A percentile compares a stretch with the other conserved stretches of the same genome.
Evolutionary conservation across 2,888 invertebrate genomes (phyloP).

Genomic region (Colletes collaris): DNA sequence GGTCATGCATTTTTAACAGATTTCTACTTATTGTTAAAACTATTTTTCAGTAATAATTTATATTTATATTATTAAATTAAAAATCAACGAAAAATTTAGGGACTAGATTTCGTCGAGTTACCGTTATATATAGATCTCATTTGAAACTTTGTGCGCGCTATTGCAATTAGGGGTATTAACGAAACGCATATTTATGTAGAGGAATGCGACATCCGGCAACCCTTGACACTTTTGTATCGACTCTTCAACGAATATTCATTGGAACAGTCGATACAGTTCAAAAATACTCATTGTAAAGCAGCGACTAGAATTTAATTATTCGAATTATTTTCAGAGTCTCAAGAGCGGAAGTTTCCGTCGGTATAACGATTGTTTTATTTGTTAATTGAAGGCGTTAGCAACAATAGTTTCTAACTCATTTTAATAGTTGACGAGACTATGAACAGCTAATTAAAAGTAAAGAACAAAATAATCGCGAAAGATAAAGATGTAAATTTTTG

Average conservation of each 20-base stretch:
- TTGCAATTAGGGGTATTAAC: conserved; percentile 13
- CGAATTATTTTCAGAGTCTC: background rate
- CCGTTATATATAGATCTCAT: background rate
- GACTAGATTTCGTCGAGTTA: background rate
- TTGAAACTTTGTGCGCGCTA: background rate
- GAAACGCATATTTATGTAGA: conserved; percentile 53
- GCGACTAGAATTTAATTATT: conserved; percentile 13
- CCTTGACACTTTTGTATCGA: conserved; percentile 37
- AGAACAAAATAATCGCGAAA: no score
- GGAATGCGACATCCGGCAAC: conserved; percentile 71
- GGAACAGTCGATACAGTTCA: conserved; percentile 2
- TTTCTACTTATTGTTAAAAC: no score
- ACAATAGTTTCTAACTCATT: no score
- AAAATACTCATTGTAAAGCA: conserved; percentile 33
- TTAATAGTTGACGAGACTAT: no score
- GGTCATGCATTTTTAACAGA: no score
- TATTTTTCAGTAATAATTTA: no score
- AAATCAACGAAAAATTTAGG: background rate
- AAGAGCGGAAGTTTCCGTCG: background rate
- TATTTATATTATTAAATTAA: no score
- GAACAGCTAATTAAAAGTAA: no score
- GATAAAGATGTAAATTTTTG: no score
- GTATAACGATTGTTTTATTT: no score
- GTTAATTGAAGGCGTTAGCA: no score
- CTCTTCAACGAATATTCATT: conserved; percentile 69